Base-by-base conservation (phyloP, 2,888 invertebrate genomes). In the Acanthosepion pharaonis region DNA sequence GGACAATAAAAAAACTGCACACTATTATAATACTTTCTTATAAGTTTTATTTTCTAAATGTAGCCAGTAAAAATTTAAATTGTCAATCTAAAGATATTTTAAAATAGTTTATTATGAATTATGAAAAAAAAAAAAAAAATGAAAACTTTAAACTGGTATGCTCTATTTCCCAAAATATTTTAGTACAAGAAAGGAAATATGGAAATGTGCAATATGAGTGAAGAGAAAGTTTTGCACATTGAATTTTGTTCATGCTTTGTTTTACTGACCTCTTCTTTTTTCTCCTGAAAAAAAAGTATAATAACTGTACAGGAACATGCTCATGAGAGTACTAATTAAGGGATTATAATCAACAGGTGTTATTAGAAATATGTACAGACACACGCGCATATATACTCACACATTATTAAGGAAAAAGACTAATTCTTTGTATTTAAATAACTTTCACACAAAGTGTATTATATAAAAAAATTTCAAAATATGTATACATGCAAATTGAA, bases 271-370 rank as follows among this genome's bases (percentile, higher is more conserved):
- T 93, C 93, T 49, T 93, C 93, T 49, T 93, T 93, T 49, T 93
- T 93, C 93, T 93, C 93, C 93, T 93, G 93, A 49, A 93, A 93
- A 92, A 92, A 93, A 93, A 51, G 93, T 93, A 93, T 49, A 93
- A 93, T 49, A 93, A 15, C 53, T 93, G 49, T 48, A 93, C 93
- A 93, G 53, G 93, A n/a, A 49, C 53, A 53, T 93, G 49, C 53
- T 49, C 33, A 93, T 53, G 51, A 49, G 18, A 49, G 18, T n/a
- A 51, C 48, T n/a, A 93, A 93, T n/a, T 92, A 48, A 28, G n/a
- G 78, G 78, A 15, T 78, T 78, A 33, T 78, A 33, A 33, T n/a
- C 15, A 78, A 78, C 1, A 78, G 78, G 33, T 49, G 20, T 48
- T 11, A 25, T 92, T 92, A 92, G 25, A 92, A 48, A 48, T 25